These are phyloP conservation scores for Tinea semifulvella DNA, from an alignment of 2,888 invertebrate genomes.

Conservation along the genomic window DNA sequence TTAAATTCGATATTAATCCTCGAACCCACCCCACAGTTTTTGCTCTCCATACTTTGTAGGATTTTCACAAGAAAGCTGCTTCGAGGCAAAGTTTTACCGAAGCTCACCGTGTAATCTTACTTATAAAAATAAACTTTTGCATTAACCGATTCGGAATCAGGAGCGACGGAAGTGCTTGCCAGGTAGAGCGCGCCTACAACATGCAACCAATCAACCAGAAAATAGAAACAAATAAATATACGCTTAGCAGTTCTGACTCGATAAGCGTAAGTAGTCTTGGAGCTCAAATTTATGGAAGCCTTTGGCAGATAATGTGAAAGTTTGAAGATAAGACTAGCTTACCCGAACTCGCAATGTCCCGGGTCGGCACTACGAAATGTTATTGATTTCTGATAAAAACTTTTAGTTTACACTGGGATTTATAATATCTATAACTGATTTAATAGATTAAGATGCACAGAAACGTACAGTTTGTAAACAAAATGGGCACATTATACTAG, in stretches of 20 bases:
- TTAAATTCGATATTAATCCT: constrained; percentile 61
- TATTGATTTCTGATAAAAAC: constrained; percentile 5
- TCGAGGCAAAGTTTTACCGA: constrained; percentile 48
- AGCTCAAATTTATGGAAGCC: constrained; percentile 52
- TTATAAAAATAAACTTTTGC: constrained; percentile 70
- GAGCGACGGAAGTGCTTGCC: constrained; percentile 30
- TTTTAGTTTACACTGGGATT: neutral
- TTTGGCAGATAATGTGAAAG: constrained; percentile 57
- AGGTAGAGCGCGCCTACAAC: constrained; percentile 38
- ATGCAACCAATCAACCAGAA: constrained; percentile 53
- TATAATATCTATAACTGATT: neutral
- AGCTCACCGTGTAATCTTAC: constrained; percentile 64
- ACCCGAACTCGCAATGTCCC: constrained; percentile 1
- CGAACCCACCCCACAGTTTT: constrained; percentile 45
- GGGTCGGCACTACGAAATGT: neutral
- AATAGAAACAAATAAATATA: constrained; percentile 63
- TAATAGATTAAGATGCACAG: too few species aligned
- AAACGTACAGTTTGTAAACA: too few species aligned
- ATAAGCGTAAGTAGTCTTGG: constrained; percentile 49
- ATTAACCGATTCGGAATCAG: constrained; percentile 67
- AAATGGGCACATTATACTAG: too few species aligned
- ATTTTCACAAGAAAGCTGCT: constrained; percentile 60
- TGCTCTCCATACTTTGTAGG: constrained; percentile 53
- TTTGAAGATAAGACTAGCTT: constrained; percentile 53
- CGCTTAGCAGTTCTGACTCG: constrained; percentile 49